Percentiles rank a stretch among this genome's conserved stretches.
Conservation (phyloP, 2,888 invertebrate species). For the Lasioglossum leucozonium region DNA sequence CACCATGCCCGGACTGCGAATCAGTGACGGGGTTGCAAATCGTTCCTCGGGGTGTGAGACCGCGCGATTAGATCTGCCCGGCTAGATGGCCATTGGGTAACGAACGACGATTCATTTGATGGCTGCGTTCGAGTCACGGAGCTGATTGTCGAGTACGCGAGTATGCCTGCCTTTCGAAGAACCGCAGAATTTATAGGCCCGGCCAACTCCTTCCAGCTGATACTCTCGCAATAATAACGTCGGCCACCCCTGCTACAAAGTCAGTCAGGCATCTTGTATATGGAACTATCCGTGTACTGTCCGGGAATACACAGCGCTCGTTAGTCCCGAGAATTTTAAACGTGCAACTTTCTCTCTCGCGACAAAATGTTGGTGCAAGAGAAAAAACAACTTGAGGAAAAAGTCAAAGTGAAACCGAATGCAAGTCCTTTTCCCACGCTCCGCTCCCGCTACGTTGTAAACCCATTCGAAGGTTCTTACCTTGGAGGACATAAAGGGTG, state of each 20-base stretch:
- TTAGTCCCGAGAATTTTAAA: no score
- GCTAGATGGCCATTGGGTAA: constrained; percentile 2
- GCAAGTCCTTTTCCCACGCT: background rate
- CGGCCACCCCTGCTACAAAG: background rate
- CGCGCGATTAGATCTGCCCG: background rate
- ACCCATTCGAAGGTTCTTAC: no score
- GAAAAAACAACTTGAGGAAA: background rate
- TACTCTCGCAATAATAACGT: background rate
- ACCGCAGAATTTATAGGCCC: background rate
- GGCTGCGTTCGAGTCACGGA: constrained; percentile 8
- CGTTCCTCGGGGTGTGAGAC: background rate
- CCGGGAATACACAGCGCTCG: no score
- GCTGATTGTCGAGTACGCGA: constrained; percentile 1
- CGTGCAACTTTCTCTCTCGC: no score
- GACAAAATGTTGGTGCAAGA: no score
- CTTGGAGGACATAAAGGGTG: no score
- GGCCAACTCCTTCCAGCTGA: background rate
- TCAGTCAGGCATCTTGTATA: no score
- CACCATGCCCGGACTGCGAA: background rate
- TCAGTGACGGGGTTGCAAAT: background rate
- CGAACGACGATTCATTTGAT: constrained; percentile 9
- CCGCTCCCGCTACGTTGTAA: no score
- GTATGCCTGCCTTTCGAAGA: background rate
- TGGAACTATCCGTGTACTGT: no score
- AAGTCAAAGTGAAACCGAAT: background rate